Conservation (phyloP, 2,113 vertebrate species). For the Opisthocomus hoazin region DNA sequence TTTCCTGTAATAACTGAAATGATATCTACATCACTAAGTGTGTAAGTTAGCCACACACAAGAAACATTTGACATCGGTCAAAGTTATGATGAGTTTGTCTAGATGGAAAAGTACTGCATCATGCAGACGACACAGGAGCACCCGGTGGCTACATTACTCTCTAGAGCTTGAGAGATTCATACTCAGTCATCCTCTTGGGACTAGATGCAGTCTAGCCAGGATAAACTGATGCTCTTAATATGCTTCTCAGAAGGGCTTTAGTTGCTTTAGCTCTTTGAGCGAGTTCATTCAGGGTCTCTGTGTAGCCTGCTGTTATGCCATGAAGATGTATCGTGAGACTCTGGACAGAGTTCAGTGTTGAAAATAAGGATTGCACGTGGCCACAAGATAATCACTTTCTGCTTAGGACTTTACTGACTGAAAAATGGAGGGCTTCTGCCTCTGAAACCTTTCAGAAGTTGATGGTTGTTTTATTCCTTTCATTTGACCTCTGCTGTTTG, state of each 20-base stretch:
- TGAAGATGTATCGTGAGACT: neutral
- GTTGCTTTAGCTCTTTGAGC: neutral
- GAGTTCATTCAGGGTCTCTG: slow-evolving; percentile 15
- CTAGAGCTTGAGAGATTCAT: slow-evolving; percentile 8
- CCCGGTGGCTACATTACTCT: neutral
- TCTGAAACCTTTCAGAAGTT: neutral
- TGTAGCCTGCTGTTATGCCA: neutral
- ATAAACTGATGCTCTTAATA: slow-evolving; percentile 7
- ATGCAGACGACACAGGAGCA: neutral
- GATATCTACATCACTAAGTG: neutral
- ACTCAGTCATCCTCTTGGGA: neutral
- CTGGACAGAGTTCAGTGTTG: neutral
- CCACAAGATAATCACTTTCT: neutral
- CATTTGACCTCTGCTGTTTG: neutral
- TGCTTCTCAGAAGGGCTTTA: slow-evolving; percentile 2
- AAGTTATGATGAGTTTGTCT: neutral
- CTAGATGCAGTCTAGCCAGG: neutral
- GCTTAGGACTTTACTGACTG: neutral
- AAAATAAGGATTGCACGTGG: neutral
- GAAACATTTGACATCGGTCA: neutral
- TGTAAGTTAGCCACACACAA: neutral
- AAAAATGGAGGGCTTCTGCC: neutral
- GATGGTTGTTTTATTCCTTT: neutral
- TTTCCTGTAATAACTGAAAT: neutral
- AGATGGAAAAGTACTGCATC: neutral